Evolutionary conservation across 2,888 invertebrate genomes (phyloP), one percentile per base, ranked within the genome.

Genomic region (Eucriotettix oculatus): DNA sequence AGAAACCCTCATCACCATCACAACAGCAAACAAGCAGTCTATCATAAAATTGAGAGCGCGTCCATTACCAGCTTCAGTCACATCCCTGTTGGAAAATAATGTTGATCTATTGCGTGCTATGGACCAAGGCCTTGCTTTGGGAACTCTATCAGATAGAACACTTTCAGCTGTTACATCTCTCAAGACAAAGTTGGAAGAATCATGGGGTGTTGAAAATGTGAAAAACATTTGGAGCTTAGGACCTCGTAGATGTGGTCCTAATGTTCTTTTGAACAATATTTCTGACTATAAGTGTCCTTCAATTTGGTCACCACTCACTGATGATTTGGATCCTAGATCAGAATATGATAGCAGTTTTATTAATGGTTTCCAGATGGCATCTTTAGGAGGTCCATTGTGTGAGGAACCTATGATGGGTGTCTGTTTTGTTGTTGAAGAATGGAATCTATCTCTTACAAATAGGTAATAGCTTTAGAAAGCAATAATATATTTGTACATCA

Each of bases 391-490:
- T 0, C 98, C 98, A 0, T 73, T 99, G 54, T 99, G 98, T 74
- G 95, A 96, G 68, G 99, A 99, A 71, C 95, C 96, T 1, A 86
- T 99, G 86, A 88, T 87, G 77, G 97, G 97, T 1, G 93, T 97
- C 1, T 90, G 87, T 16, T 95, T 97, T 75, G 78, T 90, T 59
- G 80, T 98, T 1, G 88, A 91, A 67, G 86, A 90, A 66, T 97
- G 94, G 89, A 78, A 76, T 0, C 71, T 86, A 52, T 29, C 29
- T 29, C 29, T 7, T 7, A 29, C 7, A 7, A 29, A 29, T 29
- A 29, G 29, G 29, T 29, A 29, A 29, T 29, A n/a, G n/a, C n/a
- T n/a, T n/a, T 29, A 29, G 2, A 29, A 29, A 29, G 29, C 29
- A 29, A 29, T 29, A 29, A 29, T 29, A 5, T 29, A 29, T 29